Conservation (phyloP, 2,888 invertebrate genomes). For the Acleris literana region DNA sequence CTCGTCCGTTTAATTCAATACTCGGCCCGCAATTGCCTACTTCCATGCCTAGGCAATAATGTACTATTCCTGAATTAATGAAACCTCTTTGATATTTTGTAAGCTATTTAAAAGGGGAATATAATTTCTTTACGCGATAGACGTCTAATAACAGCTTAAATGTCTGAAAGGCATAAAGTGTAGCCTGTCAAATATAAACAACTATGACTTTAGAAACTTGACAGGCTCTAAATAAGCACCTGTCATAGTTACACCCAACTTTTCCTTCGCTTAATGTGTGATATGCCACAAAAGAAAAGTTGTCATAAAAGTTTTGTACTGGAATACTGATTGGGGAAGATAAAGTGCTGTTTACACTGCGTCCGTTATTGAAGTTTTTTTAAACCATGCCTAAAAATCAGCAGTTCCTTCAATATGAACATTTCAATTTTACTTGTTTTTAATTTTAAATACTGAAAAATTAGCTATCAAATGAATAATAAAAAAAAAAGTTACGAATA, state of each 20-base stretch:
- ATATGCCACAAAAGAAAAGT: neutral
- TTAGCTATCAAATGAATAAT: too few relatives aligned
- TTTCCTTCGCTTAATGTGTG: neutral
- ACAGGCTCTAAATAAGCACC: constrained; percentile 12
- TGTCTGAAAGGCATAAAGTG: neutral
- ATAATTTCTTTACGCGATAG: neutral
- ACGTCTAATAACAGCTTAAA: neutral
- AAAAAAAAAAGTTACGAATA: too few relatives aligned
- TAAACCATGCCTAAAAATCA: too few relatives aligned
- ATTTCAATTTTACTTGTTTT: too few relatives aligned
- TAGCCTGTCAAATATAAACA: neutral
- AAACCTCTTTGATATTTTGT: too few relatives aligned
- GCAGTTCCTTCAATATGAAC: too few relatives aligned
- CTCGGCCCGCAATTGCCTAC: too few relatives aligned
- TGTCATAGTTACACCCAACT: constrained; percentile 22
- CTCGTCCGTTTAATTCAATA: too few relatives aligned
- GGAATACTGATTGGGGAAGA: constrained; percentile 7
- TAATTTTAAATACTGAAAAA: too few relatives aligned
- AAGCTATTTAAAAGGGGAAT: too few relatives aligned
- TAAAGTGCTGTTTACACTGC: constrained; percentile 3
- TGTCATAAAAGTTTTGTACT: constrained; percentile 10
- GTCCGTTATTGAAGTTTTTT: neutral
- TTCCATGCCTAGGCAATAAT: too few relatives aligned
- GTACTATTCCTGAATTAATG: too few relatives aligned
- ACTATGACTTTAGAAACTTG: constrained; percentile 4